phyloP scores from a whole-genome alignment of 2,888 invertebrate species.

The Nomada lathburiana region DNA sequence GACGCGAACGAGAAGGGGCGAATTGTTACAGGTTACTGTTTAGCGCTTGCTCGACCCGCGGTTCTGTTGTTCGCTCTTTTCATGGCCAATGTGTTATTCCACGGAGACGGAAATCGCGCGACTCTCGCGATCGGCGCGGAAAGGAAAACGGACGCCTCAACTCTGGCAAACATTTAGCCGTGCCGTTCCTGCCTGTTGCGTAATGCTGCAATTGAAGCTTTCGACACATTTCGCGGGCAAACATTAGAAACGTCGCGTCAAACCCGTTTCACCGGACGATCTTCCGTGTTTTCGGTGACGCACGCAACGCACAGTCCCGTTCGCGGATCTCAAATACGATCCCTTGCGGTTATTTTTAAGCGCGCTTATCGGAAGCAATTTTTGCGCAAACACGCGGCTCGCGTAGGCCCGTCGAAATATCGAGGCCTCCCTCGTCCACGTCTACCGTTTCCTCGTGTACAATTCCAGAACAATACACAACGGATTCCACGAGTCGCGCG shows the following conservation, averaged over 20 bases:
- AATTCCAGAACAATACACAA: constrained; percentile 22
- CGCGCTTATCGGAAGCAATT: constrained; percentile 5
- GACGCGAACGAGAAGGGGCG: no score
- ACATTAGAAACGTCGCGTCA: constrained; percentile 20
- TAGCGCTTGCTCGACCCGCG: neutral
- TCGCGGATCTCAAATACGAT: neutral
- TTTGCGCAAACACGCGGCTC: constrained; percentile 7
- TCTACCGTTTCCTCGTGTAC: neutral
- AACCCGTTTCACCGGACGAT: neutral
- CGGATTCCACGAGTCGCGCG: neutral
- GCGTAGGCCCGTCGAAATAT: constrained; percentile 15
- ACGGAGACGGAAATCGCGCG: no score
- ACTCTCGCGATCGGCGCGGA: neutral
- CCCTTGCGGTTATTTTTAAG: neutral
- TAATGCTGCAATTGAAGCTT: constrained; percentile 14
- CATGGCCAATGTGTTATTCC: neutral
- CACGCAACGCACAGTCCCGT: constrained; percentile 12
- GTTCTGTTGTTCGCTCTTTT: neutral
- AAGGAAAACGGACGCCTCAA: constrained; percentile 18
- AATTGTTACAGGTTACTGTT: no score
- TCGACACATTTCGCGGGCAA: constrained; percentile 39
- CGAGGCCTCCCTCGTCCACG: neutral
- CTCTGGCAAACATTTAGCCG: constrained; percentile 22
- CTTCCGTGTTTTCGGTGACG: constrained; percentile 22
- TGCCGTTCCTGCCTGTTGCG: constrained; percentile 11